Evolutionary conservation across 1,140 invertebrate genomes (phyloP).

Genomic region (Chrysopa pallens): DNA sequence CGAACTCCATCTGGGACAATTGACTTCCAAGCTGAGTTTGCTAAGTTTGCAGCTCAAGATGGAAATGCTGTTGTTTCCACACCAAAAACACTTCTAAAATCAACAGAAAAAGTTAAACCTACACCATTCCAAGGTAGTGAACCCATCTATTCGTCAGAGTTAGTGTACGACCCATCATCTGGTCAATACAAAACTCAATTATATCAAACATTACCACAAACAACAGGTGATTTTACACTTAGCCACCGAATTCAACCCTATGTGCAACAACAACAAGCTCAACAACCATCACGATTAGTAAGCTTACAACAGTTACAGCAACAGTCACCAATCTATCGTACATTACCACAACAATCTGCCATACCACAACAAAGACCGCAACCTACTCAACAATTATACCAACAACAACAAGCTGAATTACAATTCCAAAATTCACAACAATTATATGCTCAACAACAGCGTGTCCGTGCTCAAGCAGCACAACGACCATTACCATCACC

Average conservation of each 20-base stretch:
- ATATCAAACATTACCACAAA: conserved; percentile 56
- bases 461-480: conserved; percentile 26
- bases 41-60: conserved; percentile 52
- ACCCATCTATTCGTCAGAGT: conserved; percentile 54
- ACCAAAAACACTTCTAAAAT: conserved; percentile 21
- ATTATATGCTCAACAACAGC: conserved; percentile 49
- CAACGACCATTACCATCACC: conserved; percentile 24
- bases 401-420: conserved; percentile 46
- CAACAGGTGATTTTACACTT: conserved; percentile 45
- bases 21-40: conserved; percentile 54
- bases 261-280: conserved; percentile 37
- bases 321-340: conserved; percentile 26
- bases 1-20: conserved; percentile 29
- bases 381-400: conserved; percentile 41
- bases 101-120: conserved; percentile 15
- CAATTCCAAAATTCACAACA: conserved; percentile 53
- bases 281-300: conserved; percentile 18
- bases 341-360: conserved; percentile 14
- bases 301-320: conserved; percentile 17
- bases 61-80: conserved; percentile 36
- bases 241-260: conserved; percentile 56
- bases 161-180: conserved; percentile 56
- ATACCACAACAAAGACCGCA: conserved; percentile 11
- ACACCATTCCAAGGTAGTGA: conserved; percentile 25
- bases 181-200: conserved; percentile 65